phyloP scores from a whole-genome alignment of 2,797 vertebrate genomes.

The Myotis daubentonii region DNA sequence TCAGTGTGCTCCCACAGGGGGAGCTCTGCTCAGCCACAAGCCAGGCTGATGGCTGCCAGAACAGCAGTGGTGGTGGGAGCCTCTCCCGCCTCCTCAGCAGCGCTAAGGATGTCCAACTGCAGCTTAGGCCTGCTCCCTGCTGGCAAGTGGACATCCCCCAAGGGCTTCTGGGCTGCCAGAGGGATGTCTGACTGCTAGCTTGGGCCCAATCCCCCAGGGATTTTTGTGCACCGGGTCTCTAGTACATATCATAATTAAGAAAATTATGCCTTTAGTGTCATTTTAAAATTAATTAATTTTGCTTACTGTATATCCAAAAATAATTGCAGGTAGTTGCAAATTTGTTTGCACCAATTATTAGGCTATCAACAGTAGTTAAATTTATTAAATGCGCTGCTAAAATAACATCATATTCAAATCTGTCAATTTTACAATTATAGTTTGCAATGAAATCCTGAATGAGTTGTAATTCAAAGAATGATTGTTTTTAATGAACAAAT shows the following conservation, averaged over 20 bases:
- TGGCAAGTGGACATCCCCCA: too few relatives aligned
- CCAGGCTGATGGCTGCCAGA: too few relatives aligned
- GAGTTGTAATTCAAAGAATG: slow-evolving; percentile 5
- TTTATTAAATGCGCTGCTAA: background rate
- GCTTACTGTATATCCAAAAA: background rate
- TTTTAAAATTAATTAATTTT: slow-evolving; percentile 33
- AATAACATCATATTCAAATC: background rate
- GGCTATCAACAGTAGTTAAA: background rate
- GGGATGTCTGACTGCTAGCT: too few relatives aligned
- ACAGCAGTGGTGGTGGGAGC: too few relatives aligned
- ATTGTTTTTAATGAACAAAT: background rate
- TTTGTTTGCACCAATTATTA: background rate
- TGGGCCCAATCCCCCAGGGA: too few relatives aligned
- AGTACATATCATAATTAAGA: background rate
- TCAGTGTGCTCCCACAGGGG: too few relatives aligned
- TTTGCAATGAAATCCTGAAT: background rate
- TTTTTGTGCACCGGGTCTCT: too few relatives aligned
- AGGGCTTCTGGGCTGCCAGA: too few relatives aligned
- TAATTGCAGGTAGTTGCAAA: background rate
- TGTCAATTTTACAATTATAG: background rate
- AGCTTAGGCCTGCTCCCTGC: too few relatives aligned
- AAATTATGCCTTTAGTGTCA: background rate
- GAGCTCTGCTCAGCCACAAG: too few relatives aligned
- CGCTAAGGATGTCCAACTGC: too few relatives aligned
- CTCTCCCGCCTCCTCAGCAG: too few relatives aligned